Percentiles rank a stretch among this genome's conserved stretches.
Evolutionary conservation across 1,140 invertebrate genomes (phyloP).

Genomic region (Penaeus indicus): DNA sequence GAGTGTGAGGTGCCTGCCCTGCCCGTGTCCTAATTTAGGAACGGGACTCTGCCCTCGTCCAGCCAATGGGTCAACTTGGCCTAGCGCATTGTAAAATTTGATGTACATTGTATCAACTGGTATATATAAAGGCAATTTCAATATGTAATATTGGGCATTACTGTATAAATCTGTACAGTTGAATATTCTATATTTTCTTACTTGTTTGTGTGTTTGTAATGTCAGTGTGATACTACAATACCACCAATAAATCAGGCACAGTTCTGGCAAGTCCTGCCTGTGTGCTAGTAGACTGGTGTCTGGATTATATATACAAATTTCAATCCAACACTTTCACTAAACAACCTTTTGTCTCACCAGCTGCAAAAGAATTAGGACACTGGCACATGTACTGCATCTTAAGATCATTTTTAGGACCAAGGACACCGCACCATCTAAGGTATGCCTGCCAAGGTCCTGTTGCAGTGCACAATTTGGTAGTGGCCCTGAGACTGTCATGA

Average conservation of each 20-base stretch:
- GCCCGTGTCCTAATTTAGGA: conserved; percentile 42
- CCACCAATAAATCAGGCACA: conserved; percentile 46
- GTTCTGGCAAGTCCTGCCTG: conserved; percentile 47
- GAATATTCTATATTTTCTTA: conserved; percentile 67
- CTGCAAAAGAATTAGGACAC: conserved; percentile 45
- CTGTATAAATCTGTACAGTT: conserved; percentile 66
- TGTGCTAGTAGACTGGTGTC: conserved; percentile 48
- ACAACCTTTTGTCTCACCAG: conserved; percentile 45
- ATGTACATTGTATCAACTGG: conserved; percentile 63
- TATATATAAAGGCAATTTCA: conserved; percentile 63
- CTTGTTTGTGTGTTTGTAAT: conserved; percentile 66
- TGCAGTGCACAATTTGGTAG: conserved; percentile 36
- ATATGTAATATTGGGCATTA: conserved; percentile 65
- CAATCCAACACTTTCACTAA: conserved; percentile 28
- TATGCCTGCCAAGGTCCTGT: neutral
- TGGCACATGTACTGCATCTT: conserved; percentile 54
- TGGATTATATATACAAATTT: conserved; percentile 26
- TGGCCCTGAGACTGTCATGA: no score
- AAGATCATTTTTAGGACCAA: conserved; percentile 15
- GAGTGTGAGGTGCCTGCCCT: conserved; percentile 41
- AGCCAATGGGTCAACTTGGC: conserved; percentile 52
- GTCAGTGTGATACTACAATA: conserved; percentile 56
- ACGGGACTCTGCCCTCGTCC: conserved; percentile 61
- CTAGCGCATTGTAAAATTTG: conserved; percentile 63
- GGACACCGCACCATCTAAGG: no score